Base-by-base conservation (phyloP, 1,140 invertebrate species). In the Anthonomus grandis region DNA sequence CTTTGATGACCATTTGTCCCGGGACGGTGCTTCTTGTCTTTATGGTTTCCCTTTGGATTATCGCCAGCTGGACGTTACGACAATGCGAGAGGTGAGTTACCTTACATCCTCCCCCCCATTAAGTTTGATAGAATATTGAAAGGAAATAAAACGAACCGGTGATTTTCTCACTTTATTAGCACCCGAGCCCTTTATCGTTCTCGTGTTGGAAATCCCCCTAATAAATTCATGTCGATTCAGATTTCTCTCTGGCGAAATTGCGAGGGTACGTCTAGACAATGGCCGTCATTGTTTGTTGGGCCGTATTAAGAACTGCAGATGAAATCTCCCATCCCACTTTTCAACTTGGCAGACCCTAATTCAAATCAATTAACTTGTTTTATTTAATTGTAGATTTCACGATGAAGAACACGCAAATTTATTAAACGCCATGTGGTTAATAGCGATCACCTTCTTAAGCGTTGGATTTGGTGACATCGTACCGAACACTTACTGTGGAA, bases 391-490 rank as follows among this genome's bases (percentile, higher is more conserved):
- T 79, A 96, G 93, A 83, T 93, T 92, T 83, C 92, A 95, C 80
- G 93, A 96, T 73, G 90, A 92, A 79, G 91, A 95, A 78, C 95
- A 97, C 80, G 93, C 91, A 71, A 97, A 97, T 79, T 87, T 97
- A 69, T 84, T 97, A 69, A 97, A 97, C 82, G 91, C 95, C 68
- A 96, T 97, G 93, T 98, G 95, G 95, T 86, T 98, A 77, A 96
- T 97, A 76, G 92, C 94, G 70, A 97, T 95, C 73, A 98, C 95
- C 69, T 93, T 98, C 84, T 86, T 98, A 69, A 96, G 93, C 78
- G 93, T 98, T 73, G 95, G 95, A 73, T 99, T 98, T 82, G 97
- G 97, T 73, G 97, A 99, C 82, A 97, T 99, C 77, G 96, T 99
- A 73, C 97, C 97, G 72, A 98, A 98, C 81, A 99, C 97, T 63